Conservation (phyloP, 2,113 vertebrate species). For the Tenebrosternarchus preto region DNA sequence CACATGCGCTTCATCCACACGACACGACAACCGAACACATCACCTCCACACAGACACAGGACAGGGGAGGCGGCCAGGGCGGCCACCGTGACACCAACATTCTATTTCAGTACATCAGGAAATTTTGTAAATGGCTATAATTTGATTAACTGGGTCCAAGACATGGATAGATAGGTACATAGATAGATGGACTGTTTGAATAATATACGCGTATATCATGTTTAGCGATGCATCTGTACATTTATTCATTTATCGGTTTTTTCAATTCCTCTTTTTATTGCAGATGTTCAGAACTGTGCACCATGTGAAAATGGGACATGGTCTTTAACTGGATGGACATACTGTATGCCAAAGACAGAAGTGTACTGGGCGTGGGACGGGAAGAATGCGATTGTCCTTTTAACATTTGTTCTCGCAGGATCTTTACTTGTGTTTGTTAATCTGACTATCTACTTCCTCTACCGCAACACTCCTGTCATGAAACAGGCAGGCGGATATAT, state of each 20-base stretch:
- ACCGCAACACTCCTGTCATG: constrained; percentile 54
- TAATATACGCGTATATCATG: no score
- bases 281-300: constrained; percentile 59
- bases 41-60: no score
- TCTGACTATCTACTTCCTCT: constrained; percentile 51
- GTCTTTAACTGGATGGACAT: constrained; percentile 58
- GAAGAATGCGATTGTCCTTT: constrained; percentile 50
- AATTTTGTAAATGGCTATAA: constrained; percentile 67
- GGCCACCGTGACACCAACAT: no score
- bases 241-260: neutral
- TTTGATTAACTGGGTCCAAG: constrained; percentile 58
- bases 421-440: constrained; percentile 53
- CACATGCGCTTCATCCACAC: no score
- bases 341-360: constrained; percentile 52
- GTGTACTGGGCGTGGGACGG: constrained; percentile 60
- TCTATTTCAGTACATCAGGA: constrained; percentile 64
- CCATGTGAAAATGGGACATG: constrained; percentile 59
- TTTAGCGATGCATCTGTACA: no score
- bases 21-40: no score
- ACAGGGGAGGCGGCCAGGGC: no score
- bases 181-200: no score
- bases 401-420: constrained; percentile 47
- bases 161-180: no score
- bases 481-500: constrained; percentile 65
- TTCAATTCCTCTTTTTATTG: constrained; percentile 2